Conservation (phyloP, 1,140 invertebrate species). For the Anastrepha obliqua region DNA sequence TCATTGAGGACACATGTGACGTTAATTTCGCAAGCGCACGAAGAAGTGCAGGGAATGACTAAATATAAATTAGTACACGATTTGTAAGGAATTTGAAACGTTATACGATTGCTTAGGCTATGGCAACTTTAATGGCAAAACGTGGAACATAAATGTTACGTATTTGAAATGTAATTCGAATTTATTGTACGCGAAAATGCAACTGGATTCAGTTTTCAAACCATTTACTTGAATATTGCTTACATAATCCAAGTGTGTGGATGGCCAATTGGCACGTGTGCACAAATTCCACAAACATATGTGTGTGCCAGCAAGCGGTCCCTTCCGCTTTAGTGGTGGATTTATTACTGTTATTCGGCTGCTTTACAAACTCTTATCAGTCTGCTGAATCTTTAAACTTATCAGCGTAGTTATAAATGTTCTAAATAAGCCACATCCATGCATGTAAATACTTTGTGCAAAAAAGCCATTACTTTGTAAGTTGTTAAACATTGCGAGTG, state of each 20-base stretch:
- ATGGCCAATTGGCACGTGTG: neutral
- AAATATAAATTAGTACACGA: slow-evolving; percentile 36
- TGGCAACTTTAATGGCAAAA: too few relatives aligned
- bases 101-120: neutral
- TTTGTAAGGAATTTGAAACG: neutral
- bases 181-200: too few relatives aligned
- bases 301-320: neutral
- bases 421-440: neutral
- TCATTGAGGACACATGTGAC: slow-evolving; percentile 44
- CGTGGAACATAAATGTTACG: too few relatives aligned
- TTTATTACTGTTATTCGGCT: slow-evolving; percentile 27
- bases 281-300: slow-evolving; percentile 22
- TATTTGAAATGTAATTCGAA: too few relatives aligned
- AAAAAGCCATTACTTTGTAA: too few relatives aligned
- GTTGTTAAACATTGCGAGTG: too few relatives aligned
- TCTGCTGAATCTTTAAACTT: slow-evolving; percentile 5
- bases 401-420: neutral
- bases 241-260: neutral
- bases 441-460: too few relatives aligned
- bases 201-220: neutral
- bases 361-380: slow-evolving; percentile 1
- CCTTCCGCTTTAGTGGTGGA: neutral
- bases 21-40: neutral
- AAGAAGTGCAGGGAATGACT: neutral
- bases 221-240: neutral